phyloP scores from a whole-genome alignment of 2,797 vertebrate species.

The Sciurus vulgaris region DNA sequence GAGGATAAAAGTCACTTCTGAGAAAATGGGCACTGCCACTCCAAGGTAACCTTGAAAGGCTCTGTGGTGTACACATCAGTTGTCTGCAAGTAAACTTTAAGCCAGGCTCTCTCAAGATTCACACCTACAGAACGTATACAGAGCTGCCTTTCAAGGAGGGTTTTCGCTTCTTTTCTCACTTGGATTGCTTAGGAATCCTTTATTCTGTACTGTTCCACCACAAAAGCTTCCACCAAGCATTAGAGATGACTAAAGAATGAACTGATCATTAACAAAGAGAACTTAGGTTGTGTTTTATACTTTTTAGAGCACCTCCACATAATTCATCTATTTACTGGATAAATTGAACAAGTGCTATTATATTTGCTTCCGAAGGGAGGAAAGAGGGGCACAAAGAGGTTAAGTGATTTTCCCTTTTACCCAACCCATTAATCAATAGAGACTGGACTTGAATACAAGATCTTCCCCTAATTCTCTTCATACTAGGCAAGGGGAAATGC shows the following conservation, averaged over 20 bases:
- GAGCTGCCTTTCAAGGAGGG: conserved; percentile 33
- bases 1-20: not conserved
- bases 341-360: not conserved
- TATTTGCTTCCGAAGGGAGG: not conserved
- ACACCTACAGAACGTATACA: not conserved
- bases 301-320: conserved; percentile 10
- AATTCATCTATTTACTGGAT: not conserved
- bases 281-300: not conserved
- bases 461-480: not conserved
- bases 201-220: not conserved
- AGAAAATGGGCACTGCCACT: not conserved
- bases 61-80: not conserved
- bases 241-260: not conserved
- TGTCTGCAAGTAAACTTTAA: conserved; percentile 39
- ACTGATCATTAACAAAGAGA: not conserved
- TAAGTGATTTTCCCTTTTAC: conserved; percentile 60
- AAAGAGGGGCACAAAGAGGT: conserved; percentile 11
- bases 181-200: not conserved
- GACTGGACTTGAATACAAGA: not conserved
- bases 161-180: conserved; percentile 1
- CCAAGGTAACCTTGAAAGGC: not conserved
- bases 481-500: not conserved
- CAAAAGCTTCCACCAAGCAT: not conserved
- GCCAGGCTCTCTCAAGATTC: not conserved
- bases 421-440: not conserved